These are phyloP conservation scores for Heterotis niloticus DNA, from an alignment of 2,113 vertebrate genomes.

Conservation along the genomic window DNA sequence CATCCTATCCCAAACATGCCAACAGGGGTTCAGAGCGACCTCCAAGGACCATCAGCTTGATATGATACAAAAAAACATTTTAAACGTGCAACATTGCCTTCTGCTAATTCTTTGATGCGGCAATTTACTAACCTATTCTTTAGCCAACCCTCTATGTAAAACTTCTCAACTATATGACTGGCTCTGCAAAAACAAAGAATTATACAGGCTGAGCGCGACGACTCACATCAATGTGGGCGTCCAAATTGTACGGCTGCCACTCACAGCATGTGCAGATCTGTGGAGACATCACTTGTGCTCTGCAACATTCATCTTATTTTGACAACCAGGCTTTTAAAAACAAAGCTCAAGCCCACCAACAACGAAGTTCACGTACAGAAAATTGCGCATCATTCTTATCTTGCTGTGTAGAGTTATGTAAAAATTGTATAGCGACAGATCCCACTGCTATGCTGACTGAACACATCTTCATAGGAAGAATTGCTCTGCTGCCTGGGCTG, in stretches of 20 bases:
- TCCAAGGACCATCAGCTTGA: neutral
- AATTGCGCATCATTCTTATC: neutral
- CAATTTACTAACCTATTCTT: neutral
- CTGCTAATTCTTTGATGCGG: too few relatives aligned
- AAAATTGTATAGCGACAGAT: neutral
- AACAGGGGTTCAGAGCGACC: neutral
- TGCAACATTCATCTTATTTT: too few relatives aligned
- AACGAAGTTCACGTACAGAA: neutral
- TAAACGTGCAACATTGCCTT: neutral
- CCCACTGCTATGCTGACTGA: too few relatives aligned
- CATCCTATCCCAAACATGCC: neutral
- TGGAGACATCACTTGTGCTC: too few relatives aligned
- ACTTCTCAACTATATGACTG: neutral
- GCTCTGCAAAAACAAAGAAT: too few relatives aligned
- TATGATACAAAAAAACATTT: neutral
- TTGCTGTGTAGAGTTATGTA: neutral
- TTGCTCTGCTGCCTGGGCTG: neutral
- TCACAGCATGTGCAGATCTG: too few relatives aligned
- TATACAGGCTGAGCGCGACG: too few relatives aligned
- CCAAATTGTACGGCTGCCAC: too few relatives aligned
- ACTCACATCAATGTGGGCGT: too few relatives aligned
- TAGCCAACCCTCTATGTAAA: neutral
- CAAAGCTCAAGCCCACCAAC: neutral
- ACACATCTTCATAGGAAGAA: too few relatives aligned
- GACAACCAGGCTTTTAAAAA: too few relatives aligned